Conservation (phyloP, 2,113 vertebrate species). For the Grammomys dolichurus region DNA sequence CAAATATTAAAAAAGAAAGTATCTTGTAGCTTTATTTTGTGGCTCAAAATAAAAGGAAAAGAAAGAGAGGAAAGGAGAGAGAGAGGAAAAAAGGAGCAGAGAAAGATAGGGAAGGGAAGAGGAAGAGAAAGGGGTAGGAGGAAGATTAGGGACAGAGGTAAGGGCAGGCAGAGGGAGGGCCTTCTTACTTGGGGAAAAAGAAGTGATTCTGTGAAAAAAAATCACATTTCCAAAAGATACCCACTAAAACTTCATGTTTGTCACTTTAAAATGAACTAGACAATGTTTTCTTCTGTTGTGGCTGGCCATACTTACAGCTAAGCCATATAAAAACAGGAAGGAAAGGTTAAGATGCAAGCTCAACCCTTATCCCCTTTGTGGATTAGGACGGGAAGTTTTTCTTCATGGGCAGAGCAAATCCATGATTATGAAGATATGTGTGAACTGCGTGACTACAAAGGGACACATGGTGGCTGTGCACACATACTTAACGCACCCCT, state of each 20-base stretch:
- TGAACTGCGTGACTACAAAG: not conserved
- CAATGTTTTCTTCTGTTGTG: not conserved
- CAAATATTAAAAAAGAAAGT: conserved; percentile 20
- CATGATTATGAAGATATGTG: not conserved
- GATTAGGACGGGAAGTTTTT: not conserved
- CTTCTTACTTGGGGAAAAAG: not conserved
- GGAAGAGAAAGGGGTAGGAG: not conserved
- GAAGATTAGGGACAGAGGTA: not conserved
- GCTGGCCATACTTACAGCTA: not conserved
- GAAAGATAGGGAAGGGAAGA: no score
- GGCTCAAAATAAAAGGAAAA: not conserved
- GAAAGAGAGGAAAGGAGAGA: not conserved
- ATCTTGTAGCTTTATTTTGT: conserved; percentile 5
- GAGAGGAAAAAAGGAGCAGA: rapidly evolving
- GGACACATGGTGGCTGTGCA: not conserved
- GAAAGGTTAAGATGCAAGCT: not conserved
- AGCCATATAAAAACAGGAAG: not conserved
- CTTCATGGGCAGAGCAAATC: not conserved
- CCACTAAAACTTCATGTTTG: not conserved
- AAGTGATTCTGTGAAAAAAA: not conserved
- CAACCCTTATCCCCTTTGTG: not conserved
- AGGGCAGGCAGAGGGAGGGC: not conserved
- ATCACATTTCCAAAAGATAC: not conserved
- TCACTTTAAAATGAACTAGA: conserved; percentile 6
- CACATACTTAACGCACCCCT: not conserved